Evolutionary conservation across 2,888 invertebrate genomes (phyloP).

Genomic region (Scelioninae gen. 1): DNA sequence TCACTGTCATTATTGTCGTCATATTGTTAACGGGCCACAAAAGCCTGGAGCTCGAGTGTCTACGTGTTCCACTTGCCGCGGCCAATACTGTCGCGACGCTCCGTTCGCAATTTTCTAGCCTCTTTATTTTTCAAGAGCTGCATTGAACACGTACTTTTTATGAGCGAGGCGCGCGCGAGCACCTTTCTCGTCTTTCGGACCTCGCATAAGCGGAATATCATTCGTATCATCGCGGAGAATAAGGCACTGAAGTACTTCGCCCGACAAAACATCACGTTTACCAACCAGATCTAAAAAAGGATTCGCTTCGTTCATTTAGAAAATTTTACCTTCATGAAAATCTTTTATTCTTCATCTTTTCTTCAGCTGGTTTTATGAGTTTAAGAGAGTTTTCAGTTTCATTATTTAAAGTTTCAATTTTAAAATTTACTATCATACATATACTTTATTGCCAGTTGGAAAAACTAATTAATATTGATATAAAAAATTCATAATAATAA

Average conservation of each 20-base stretch:
- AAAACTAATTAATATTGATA: no score
- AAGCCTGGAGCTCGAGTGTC: conserved; percentile 61
- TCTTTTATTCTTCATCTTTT: no score
- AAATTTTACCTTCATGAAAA: neutral
- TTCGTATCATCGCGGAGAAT: conserved; percentile 36
- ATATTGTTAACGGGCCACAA: conserved; percentile 64
- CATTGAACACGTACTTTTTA: conserved; percentile 68
- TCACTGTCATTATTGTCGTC: conserved; percentile 67
- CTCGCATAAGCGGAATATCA: conserved; percentile 46
- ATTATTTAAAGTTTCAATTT: no score
- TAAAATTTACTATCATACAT: no score
- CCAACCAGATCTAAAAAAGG: conserved; percentile 33
- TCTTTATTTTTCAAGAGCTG: conserved; percentile 67
- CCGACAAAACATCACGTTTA: conserved; percentile 38
- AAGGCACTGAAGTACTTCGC: neutral
- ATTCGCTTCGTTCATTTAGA: conserved; percentile 6
- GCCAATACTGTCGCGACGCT: conserved; percentile 64
- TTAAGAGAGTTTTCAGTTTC: no score
- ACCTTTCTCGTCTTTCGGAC: conserved; percentile 47
- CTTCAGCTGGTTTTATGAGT: no score
- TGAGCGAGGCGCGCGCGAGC: conserved; percentile 40
- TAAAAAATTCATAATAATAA: no score
- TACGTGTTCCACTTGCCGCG: conserved; percentile 65
- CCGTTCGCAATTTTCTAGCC: conserved; percentile 62
- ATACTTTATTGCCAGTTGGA: no score